These are phyloP conservation scores for Tragelaphus imberbis DNA, from an alignment of 2,113 vertebrate genomes.

Conservation along the genomic window DNA sequence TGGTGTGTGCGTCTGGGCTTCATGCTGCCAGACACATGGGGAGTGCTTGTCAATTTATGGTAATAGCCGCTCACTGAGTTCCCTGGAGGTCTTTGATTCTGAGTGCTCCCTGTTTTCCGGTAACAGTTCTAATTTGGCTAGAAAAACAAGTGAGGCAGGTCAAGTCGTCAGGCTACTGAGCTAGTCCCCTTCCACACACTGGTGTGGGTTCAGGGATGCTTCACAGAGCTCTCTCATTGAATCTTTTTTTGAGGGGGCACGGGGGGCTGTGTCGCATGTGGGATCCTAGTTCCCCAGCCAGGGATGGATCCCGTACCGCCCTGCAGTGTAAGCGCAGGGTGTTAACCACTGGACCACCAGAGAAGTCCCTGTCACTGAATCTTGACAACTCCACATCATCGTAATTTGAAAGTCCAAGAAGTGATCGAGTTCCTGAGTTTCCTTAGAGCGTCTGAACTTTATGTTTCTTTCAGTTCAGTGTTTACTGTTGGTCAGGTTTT, in stretches of 20 bases:
- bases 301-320: background rate
- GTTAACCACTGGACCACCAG: background rate
- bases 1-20: background rate
- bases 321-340: background rate
- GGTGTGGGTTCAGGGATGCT: background rate
- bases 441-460: background rate
- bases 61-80: background rate
- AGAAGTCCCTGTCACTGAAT: background rate
- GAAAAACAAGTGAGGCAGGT: background rate
- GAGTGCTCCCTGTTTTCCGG: background rate
- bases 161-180: background rate
- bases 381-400: background rate
- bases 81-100: background rate
- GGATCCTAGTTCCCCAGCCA: background rate
- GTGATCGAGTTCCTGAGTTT: background rate
- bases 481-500: background rate
- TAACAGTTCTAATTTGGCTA: background rate
- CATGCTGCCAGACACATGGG: accelerated
- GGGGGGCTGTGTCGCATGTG: background rate
- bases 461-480: background rate
- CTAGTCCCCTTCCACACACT: too few species aligned
- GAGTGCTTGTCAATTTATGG: background rate
- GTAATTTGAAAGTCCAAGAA: background rate
- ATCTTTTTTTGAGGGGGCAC: background rate
- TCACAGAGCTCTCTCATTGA: background rate